A percentile compares a stretch with the other conserved stretches of the same genome.
Evolutionary conservation across 2,888 invertebrate species (phyloP).

Genomic region (Acheta domesticus): DNA sequence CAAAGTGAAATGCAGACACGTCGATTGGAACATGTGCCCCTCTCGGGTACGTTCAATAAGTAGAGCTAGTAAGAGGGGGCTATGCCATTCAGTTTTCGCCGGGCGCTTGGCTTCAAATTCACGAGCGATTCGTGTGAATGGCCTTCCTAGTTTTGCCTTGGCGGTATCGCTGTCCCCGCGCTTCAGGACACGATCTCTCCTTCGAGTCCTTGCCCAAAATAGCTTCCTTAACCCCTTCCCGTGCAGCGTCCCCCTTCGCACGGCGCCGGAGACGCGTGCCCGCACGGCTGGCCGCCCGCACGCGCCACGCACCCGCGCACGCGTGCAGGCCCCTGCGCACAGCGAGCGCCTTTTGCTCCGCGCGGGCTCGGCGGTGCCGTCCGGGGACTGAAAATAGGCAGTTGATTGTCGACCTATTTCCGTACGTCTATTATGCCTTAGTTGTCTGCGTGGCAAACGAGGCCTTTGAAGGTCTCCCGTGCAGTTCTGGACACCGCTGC

Average conservation of each 20-base stretch:
- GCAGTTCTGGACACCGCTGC: too few species aligned
- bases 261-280: neutral
- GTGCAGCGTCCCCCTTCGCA: neutral
- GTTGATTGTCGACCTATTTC: neutral
- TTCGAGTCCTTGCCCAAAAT: neutral
- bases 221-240: neutral
- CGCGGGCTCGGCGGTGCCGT: neutral
- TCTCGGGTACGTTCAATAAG: too few species aligned
- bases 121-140: neutral
- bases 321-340: neutral
- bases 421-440: conserved; percentile 5
- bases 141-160: neutral
- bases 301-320: neutral
- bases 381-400: neutral
- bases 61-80: too few species aligned
- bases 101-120: neutral
- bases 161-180: neutral
- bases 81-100: neutral
- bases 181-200: neutral
- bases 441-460: neutral
- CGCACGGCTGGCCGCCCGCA: neutral
- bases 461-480: too few species aligned
- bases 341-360: neutral
- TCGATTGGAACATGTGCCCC: too few species aligned
- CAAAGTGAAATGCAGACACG: too few species aligned